Evolutionary conservation across 2,113 vertebrate species (phyloP).

Genomic region (Callipepla squamata): DNA sequence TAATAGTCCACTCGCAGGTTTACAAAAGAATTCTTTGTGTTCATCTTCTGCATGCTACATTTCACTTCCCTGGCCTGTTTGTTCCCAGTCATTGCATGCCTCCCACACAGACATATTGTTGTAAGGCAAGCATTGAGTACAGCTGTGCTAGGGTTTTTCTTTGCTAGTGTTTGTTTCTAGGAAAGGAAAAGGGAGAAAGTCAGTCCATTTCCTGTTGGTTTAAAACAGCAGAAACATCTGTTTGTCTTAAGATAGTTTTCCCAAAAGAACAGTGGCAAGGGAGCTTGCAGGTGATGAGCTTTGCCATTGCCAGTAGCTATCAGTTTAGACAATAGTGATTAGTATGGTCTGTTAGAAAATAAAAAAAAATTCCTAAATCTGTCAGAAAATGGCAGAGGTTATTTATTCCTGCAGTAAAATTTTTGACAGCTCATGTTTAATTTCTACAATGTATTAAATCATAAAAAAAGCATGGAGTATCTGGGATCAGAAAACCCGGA

Average conservation of each 20-base stretch:
- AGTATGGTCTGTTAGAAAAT: background rate
- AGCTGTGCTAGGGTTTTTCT: constrained; percentile 70
- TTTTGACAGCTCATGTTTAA: constrained; percentile 22
- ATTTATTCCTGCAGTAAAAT: constrained; percentile 34
- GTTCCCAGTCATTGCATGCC: constrained; percentile 54
- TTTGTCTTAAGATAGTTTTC: constrained; percentile 65
- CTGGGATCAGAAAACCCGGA: background rate
- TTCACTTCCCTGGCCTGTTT: constrained; percentile 52
- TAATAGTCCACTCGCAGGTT: background rate
- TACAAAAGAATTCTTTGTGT: constrained; percentile 36
- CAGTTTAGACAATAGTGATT: constrained; percentile 61
- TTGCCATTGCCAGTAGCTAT: constrained; percentile 73
- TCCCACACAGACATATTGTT: constrained; percentile 61
- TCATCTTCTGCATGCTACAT: constrained; percentile 4
- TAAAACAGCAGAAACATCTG: constrained; percentile 75
- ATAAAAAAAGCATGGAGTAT: background rate
- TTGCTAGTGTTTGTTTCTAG: constrained; percentile 68
- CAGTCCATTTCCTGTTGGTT: constrained; percentile 75
- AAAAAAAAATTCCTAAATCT: background rate
- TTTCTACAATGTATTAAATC: constrained; percentile 20
- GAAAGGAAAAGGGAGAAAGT: constrained; percentile 72
- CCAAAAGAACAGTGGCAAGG: constrained; percentile 67
- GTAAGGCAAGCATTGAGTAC: constrained; percentile 51
- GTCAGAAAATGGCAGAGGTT: background rate
- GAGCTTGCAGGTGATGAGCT: constrained; percentile 75